These are phyloP conservation scores for Alentia gelatinosa DNA, from an alignment of 2,888 invertebrate genomes.

Conservation along the genomic window DNA sequence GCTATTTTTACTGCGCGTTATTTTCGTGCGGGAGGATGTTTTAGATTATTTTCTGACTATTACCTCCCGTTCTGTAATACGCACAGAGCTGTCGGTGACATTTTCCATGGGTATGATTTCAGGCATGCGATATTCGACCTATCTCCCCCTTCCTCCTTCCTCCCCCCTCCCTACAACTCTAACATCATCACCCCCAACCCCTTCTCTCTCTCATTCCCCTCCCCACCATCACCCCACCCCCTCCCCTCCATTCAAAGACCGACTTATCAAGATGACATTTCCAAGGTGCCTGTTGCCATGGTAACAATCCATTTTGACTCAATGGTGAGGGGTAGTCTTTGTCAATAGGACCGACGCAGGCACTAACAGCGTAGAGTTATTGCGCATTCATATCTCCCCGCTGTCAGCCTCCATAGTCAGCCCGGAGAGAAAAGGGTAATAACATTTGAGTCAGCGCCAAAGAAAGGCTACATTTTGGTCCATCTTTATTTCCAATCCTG, in stretches of 20 bases:
- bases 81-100: no score
- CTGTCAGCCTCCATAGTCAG: neutral
- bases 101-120: no score
- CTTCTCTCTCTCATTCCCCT: neutral
- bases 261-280: constrained; percentile 53
- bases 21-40: no score
- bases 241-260: constrained; percentile 45
- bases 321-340: constrained; percentile 42
- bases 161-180: neutral
- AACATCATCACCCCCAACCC: neutral
- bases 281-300: constrained; percentile 48
- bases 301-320: constrained; percentile 52
- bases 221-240: neutral
- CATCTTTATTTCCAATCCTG: neutral
- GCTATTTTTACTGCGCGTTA: no score
- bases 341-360: constrained; percentile 3
- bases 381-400: constrained; percentile 33
- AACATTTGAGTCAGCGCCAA: neutral
- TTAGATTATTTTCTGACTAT: no score
- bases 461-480: neutral
- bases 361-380: constrained; percentile 42
- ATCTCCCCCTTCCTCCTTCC: neutral
- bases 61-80: no score
- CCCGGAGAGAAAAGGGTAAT: neutral
- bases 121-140: neutral